Conservation (phyloP, 1,140 invertebrate genomes). For the Vanessa atalanta region DNA sequence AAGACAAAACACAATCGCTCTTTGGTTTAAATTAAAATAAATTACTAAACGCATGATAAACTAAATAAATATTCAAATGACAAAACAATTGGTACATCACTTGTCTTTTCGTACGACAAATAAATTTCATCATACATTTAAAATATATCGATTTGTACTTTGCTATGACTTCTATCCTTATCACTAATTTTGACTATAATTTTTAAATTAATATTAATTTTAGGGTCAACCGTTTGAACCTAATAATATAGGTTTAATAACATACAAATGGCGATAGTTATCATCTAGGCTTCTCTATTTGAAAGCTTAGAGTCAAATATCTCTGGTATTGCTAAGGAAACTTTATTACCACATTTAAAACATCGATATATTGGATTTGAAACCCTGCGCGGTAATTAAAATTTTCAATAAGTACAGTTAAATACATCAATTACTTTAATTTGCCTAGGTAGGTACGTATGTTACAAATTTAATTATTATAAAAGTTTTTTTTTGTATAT, state of each 20-base stretch:
- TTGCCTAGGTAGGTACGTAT: slow-evolving; percentile 50
- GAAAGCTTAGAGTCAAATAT: slow-evolving; percentile 11
- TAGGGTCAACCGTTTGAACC: slow-evolving; percentile 15
- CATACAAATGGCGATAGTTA: slow-evolving; percentile 29
- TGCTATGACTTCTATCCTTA: slow-evolving; percentile 60
- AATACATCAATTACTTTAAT: slow-evolving; percentile 47
- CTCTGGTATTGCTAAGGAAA: slow-evolving; percentile 28
- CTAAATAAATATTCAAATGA: slow-evolving; percentile 46
- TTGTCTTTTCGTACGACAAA: slow-evolving; percentile 58
- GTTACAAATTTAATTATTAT: slow-evolving; percentile 52
- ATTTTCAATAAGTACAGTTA: slow-evolving; percentile 33
- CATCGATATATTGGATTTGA: slow-evolving; percentile 33
- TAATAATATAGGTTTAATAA: slow-evolving; percentile 31
- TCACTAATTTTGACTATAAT: slow-evolving; percentile 51
- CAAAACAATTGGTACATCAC: slow-evolving; percentile 44
- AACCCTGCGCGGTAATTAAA: slow-evolving; percentile 33
- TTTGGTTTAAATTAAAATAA: slow-evolving; percentile 52
- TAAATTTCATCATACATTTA: slow-evolving; percentile 43
- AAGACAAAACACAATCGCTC: slow-evolving; percentile 56
- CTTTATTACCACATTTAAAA: slow-evolving; percentile 34
- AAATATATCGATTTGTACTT: slow-evolving; percentile 65
- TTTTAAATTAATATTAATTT: slow-evolving; percentile 33
- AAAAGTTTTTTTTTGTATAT: slow-evolving; percentile 41
- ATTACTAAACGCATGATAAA: slow-evolving; percentile 40
- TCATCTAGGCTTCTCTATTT: neutral